Evolutionary conservation across 1,140 invertebrate genomes (phyloP).

Genomic region (Leguminivora glycinivorella): DNA sequence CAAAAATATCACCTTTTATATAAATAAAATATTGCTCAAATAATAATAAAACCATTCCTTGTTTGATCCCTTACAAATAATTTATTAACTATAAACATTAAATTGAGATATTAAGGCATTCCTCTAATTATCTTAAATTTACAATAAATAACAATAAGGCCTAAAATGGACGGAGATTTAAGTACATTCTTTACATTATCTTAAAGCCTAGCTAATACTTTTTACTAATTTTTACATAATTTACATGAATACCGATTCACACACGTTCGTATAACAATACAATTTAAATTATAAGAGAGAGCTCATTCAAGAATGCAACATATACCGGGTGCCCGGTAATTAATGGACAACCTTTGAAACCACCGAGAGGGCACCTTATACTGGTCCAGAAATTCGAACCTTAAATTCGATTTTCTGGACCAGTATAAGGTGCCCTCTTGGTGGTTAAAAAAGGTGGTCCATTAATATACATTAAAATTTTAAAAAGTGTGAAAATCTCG

Average conservation of each 20-base stretch:
- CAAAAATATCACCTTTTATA: slow-evolving; percentile 24
- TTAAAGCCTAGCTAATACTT: slow-evolving; percentile 26
- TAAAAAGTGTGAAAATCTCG: too few relatives aligned
- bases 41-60: slow-evolving; percentile 27
- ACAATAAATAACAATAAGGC: slow-evolving; percentile 73
- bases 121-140: slow-evolving; percentile 42
- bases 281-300: not conserved
- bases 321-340: too few relatives aligned
- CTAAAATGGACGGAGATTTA: slow-evolving; percentile 63
- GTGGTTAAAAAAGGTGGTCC: too few relatives aligned
- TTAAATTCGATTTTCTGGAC: too few relatives aligned
- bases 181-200: slow-evolving; percentile 37
- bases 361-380: too few relatives aligned
- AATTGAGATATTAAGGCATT: slow-evolving; percentile 14
- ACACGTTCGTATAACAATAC: not conserved
- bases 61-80: slow-evolving; percentile 17
- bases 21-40: slow-evolving; percentile 25
- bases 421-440: too few relatives aligned
- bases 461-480: too few relatives aligned
- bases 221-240: slow-evolving; percentile 2
- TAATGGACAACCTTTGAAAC: too few relatives aligned
- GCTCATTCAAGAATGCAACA: too few relatives aligned
- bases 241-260: not conserved
- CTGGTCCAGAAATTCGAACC: too few relatives aligned
- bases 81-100: slow-evolving; percentile 18